phyloP scores from a whole-genome alignment of 2,113 vertebrate species.

The Syngnathus typhle region DNA sequence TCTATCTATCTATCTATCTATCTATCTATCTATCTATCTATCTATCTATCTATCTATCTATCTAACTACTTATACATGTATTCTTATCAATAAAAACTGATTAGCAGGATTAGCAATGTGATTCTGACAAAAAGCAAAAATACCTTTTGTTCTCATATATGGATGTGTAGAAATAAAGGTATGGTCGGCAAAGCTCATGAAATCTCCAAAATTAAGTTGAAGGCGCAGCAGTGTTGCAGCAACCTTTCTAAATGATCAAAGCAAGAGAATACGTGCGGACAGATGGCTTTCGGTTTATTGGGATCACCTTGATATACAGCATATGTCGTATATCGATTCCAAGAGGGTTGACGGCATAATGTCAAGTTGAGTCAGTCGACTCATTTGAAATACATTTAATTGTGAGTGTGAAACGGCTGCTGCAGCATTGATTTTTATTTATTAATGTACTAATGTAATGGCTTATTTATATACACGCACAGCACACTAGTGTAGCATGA shows the following conservation, averaged over 20 bases:
- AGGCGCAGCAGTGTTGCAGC: background rate
- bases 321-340: background rate
- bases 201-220: background rate
- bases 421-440: background rate
- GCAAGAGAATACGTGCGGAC: background rate
- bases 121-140: background rate
- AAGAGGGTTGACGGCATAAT: conserved; percentile 10
- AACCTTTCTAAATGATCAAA: background rate
- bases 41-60: too few species aligned
- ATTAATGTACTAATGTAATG: too few species aligned
- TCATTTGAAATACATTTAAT: background rate
- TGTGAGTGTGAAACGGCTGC: background rate
- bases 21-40: too few species aligned
- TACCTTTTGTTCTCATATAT: background rate
- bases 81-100: too few species aligned
- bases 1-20: too few species aligned
- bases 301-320: background rate
- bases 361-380: conserved; percentile 5
- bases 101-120: background rate
- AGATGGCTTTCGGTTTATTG: background rate
- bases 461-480: too few species aligned
- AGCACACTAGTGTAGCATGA: too few species aligned
- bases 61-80: too few species aligned
- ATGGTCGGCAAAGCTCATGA: background rate
- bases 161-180: background rate